Conservation (phyloP, 2,113 vertebrate species). For the Herpetotheres cachinnans region DNA sequence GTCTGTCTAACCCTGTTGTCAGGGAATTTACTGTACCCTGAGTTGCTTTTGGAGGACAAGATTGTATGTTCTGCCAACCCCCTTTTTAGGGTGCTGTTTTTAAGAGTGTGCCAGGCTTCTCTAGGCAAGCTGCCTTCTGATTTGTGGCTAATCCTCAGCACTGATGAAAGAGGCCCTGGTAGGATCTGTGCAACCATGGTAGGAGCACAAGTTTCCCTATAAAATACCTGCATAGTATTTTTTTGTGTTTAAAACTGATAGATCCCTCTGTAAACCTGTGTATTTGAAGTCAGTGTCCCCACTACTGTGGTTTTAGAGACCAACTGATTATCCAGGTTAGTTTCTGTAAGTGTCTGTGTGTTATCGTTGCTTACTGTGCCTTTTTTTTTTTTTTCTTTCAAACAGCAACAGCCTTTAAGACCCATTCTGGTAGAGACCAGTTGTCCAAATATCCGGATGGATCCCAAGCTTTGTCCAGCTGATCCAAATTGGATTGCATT, state of each 20-base stretch:
- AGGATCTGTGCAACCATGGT: background rate
- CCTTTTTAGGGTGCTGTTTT: background rate
- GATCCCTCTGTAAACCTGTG: background rate
- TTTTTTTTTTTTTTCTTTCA: background rate
- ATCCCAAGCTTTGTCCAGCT: conserved; percentile 82
- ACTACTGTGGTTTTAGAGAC: background rate
- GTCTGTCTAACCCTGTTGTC: background rate
- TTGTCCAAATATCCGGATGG: conserved; percentile 85
- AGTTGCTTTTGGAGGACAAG: background rate
- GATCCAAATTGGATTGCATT: conserved; percentile 83
- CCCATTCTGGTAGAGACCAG: conserved; percentile 79
- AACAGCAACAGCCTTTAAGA: conserved; percentile 78
- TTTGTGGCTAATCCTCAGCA: background rate
- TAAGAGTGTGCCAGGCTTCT: background rate
- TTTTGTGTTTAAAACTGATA: background rate
- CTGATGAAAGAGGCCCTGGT: background rate
- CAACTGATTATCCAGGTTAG: background rate
- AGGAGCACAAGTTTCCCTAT: background rate
- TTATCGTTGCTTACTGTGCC: background rate
- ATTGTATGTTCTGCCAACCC: background rate
- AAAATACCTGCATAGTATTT: background rate
- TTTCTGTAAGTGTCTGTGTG: background rate
- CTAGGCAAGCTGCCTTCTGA: background rate
- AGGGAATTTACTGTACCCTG: background rate
- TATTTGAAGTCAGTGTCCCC: background rate